These are phyloP conservation scores for Anastrepha obliqua DNA, from an alignment of 1,140 invertebrate species.

Conservation along the genomic window DNA sequence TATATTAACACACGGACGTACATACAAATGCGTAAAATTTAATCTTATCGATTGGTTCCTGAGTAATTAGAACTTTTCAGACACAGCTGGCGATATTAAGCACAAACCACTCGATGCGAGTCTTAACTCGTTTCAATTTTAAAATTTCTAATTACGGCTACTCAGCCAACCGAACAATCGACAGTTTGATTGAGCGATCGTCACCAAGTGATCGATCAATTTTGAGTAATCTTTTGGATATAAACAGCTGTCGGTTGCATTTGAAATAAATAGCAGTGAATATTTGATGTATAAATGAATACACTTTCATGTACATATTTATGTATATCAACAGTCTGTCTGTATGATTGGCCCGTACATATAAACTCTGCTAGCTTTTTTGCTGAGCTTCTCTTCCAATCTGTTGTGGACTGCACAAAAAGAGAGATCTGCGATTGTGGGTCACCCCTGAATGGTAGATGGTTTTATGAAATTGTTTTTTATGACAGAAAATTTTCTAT, in stretches of 20 bases:
- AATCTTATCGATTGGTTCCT: not conserved
- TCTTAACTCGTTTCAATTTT: not conserved
- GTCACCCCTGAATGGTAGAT: too few species aligned
- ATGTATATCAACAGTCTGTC: too few species aligned
- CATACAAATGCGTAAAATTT: not conserved
- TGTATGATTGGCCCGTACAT: too few species aligned
- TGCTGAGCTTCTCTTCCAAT: too few species aligned
- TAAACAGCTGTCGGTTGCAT: not conserved
- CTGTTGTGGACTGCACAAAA: too few species aligned
- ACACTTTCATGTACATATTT: too few species aligned
- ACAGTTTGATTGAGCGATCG: not conserved
- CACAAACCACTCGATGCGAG: not conserved
- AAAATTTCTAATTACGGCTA: not conserved
- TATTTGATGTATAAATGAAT: too few species aligned
- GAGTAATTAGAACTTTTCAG: slow-evolving; percentile 5
- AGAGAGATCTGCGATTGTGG: too few species aligned
- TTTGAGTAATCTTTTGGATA: not conserved
- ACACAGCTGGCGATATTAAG: not conserved
- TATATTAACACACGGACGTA: not conserved
- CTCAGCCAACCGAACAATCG: not conserved
- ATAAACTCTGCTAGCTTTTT: too few species aligned
- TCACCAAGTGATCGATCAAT: not conserved
- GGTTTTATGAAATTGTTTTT: too few species aligned
- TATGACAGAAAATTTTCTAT: too few species aligned
- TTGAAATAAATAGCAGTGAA: too few species aligned